Percentiles rank a stretch among this genome's conserved stretches.
These are phyloP conservation scores for Trinectes maculatus DNA, from an alignment of 2,113 vertebrate genomes.

Conservation along the genomic window DNA sequence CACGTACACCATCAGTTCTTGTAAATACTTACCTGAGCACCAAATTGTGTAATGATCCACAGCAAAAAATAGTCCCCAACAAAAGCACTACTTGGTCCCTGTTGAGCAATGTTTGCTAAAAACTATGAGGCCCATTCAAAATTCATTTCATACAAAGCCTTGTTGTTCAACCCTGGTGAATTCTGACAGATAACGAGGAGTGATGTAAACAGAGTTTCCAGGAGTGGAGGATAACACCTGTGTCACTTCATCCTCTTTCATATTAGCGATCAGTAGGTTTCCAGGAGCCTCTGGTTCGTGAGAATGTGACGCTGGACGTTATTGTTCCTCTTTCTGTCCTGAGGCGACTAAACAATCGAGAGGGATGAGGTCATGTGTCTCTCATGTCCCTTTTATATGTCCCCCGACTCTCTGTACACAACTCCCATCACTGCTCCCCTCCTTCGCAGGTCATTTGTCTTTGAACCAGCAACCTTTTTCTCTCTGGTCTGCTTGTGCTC, in stretches of 20 bases:
- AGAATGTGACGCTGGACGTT: neutral
- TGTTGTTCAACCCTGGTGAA: no score
- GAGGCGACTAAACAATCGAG: slow-evolving; percentile 11
- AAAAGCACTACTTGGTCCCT: no score
- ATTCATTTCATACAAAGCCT: no score
- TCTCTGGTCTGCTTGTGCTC: slow-evolving; percentile 32
- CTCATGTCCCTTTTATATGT: slow-evolving; percentile 32
- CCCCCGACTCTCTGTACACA: slow-evolving; percentile 13
- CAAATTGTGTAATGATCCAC: no score
- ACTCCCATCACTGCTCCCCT: slow-evolving; percentile 37
- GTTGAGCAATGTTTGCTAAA: no score
- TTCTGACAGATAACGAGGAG: no score
- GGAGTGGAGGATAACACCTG: neutral
- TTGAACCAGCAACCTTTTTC: slow-evolving; percentile 59
- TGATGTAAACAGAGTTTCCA: neutral
- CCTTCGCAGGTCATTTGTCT: slow-evolving; percentile 55
- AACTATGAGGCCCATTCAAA: no score
- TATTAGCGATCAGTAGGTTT: neutral
- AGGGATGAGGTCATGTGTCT: slow-evolving; percentile 45
- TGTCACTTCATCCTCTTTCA: neutral
- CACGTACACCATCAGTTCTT: no score
- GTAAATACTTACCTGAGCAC: no score
- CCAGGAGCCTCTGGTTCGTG: neutral
- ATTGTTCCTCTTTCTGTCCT: slow-evolving; percentile 2
- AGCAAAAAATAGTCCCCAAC: no score